Percentiles rank a stretch among this genome's conserved stretches.
Evolutionary conservation across 1,140 invertebrate species (phyloP).

Genomic region (Drosophila ananassae): DNA sequence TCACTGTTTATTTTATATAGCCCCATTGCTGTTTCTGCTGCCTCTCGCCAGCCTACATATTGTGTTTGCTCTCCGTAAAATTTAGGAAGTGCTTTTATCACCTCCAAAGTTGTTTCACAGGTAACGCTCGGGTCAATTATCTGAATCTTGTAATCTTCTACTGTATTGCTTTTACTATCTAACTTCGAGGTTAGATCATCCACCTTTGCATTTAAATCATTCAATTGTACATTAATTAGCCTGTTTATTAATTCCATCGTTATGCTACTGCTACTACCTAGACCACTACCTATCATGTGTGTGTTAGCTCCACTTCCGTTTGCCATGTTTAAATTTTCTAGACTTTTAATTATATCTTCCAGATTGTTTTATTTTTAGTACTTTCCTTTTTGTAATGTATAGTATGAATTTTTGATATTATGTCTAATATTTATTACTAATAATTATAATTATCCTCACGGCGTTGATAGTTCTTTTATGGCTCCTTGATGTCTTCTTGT

Average conservation of each 20-base stretch:
- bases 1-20: background rate
- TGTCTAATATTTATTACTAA: too few species aligned
- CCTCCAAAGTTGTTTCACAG: background rate
- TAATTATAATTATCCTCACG: too few species aligned
- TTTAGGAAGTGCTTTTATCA: conserved; percentile 2
- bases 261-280: background rate
- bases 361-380: conserved; percentile 1
- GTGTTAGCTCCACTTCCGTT: too few species aligned
- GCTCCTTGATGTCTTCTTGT: too few species aligned
- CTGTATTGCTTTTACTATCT: background rate
- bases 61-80: conserved; percentile 1
- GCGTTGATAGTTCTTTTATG: too few species aligned
- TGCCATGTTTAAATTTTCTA: too few species aligned
- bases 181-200: background rate
- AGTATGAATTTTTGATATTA: too few species aligned
- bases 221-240: conserved; percentile 5
- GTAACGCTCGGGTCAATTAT: background rate
- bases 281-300: too few species aligned
- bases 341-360: too few species aligned
- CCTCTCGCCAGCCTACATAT: conserved; percentile 13
- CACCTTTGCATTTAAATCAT: background rate
- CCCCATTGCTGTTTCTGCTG: background rate
- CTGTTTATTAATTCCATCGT: conserved; percentile 7
- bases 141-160: conserved; percentile 5
- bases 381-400: background rate